Evolutionary conservation across 1,140 invertebrate genomes (phyloP), one percentile per base, ranked within the genome.

Genomic region (Plodia interpunctella): DNA sequence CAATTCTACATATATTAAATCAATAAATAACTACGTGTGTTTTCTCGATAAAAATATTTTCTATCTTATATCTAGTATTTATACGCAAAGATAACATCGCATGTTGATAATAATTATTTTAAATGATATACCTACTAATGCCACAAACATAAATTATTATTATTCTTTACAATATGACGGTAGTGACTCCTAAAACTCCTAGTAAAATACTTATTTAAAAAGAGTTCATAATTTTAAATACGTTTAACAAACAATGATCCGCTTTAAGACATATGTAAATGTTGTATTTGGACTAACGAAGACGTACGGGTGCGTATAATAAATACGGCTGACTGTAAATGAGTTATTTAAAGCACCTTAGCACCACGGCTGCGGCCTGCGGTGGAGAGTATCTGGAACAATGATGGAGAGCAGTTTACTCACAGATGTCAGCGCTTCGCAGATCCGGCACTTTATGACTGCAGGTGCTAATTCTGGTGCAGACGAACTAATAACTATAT

Each of bases 341-440:
- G 53, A 54, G 60, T 55, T 68, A 72, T 59, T 51, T 32, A 28
- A 25, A 52, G 13, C 57, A 21, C 3, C 28, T 53, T 62, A 55
- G 54, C 55, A 19, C 49, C 20, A 49, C 57, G 20, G 30, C 28
- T 57, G 55, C 50, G n/a, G n/a, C n/a, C n/a, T 20, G 51, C 60
- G 63, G 53, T 68, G n/a, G n/a, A n/a, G n/a, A n/a, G 58, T 68
- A 67, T 72, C 70, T 70, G 70, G 65, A 65, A 66, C 55, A 60
- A 59, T 61, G 56, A 66, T 57, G 61, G 53, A 32, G 32, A 65
- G 55, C n/a, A 44, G 5, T 9, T 38, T 1, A 15, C 38, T 2
- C 13, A 44, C 38, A 44, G 38, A n/a, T 17, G 38, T 44, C 15
- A 44, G 38, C n/a, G 6, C 38, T 44, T 44, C 13, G 10, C n/a